These are phyloP conservation scores for Philereme transversata DNA, from an alignment of 2,888 invertebrate species.

Conservation along the genomic window DNA sequence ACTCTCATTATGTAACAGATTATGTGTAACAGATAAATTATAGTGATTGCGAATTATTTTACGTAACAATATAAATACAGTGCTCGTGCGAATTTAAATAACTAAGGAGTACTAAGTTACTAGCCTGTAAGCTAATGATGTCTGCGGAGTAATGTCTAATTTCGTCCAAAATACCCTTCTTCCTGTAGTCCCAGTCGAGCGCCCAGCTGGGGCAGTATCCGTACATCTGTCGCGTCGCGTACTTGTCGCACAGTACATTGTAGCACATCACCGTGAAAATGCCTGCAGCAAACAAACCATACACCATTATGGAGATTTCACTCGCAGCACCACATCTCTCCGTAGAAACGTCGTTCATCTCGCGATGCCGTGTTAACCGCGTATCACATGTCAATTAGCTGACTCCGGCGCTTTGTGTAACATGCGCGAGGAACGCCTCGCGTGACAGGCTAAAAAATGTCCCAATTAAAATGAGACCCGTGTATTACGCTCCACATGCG, in stretches of 20 bases:
- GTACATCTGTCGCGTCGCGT: conserved; percentile 99
- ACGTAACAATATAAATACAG: conserved; percentile 34
- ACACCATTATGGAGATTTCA: conserved; percentile 23
- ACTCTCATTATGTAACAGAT: conserved; percentile 20
- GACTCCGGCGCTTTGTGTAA: conserved; percentile 52
- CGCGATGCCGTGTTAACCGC: conserved; percentile 51
- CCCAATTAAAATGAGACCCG: conserved; percentile 65
- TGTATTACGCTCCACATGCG: conserved; percentile 61
- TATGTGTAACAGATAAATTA: conserved; percentile 28
- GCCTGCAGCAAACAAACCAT: conserved; percentile 79
- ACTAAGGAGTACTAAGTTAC: conserved; percentile 45
- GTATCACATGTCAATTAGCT: conserved; percentile 60
- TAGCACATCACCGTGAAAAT: conserved; percentile 99
- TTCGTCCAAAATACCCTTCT: conserved; percentile 98
- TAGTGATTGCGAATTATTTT: conserved; percentile 30
- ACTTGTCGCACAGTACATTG: conserved; percentile 99
- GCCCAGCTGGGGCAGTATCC: conserved; percentile 99
- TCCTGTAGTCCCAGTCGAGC: conserved; percentile 98
- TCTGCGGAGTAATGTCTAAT: conserved; percentile 98
- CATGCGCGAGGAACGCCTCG: conserved; percentile 47
- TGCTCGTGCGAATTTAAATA: conserved; percentile 39
- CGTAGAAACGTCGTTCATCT: conserved; percentile 51
- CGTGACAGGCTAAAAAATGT: conserved; percentile 66
- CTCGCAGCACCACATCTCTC: conserved; percentile 37
- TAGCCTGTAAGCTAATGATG: conserved; percentile 92